Conservation (phyloP, 92 coral and sea anemone species). For the Galaxea fascicularis region DNA sequence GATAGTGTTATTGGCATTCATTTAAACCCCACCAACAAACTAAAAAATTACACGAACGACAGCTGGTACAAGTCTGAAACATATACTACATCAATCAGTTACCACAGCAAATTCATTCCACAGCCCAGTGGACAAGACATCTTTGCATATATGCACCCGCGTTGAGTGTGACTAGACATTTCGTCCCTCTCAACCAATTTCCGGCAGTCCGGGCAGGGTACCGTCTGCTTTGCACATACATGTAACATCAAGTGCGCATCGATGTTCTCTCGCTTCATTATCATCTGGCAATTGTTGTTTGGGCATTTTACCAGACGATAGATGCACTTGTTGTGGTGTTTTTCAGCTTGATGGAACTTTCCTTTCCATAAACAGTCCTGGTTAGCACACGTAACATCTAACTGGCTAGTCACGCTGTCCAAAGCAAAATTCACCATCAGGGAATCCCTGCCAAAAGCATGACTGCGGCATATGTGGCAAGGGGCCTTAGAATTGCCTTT, state of each 20-base stretch:
- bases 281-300: not conserved
- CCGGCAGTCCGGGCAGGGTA: constrained; percentile 18
- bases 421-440: not conserved
- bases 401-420: not conserved
- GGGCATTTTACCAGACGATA: constrained; percentile 1
- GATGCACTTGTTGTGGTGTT: constrained; percentile 1
- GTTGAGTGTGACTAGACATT: not conserved
- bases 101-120: not conserved
- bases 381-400: constrained; percentile 14
- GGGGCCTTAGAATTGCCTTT: constrained; percentile 4
- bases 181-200: not conserved
- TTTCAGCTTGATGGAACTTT: not conserved
- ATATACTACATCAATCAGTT: not conserved
- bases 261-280: constrained; percentile 1
- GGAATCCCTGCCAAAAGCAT: not conserved
- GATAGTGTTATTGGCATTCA: not conserved
- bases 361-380: constrained; percentile 7
- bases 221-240: not conserved
- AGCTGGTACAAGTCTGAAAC: too few relatives aligned
- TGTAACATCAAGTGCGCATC: not conserved
- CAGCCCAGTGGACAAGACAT: constrained; percentile 3
- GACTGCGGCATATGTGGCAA: not conserved
- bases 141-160: not conserved
- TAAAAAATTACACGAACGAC: too few relatives aligned
- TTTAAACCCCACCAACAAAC: not conserved